phyloP scores from a whole-genome alignment of 2,797 vertebrate species.

The Dipus sagitta region DNA sequence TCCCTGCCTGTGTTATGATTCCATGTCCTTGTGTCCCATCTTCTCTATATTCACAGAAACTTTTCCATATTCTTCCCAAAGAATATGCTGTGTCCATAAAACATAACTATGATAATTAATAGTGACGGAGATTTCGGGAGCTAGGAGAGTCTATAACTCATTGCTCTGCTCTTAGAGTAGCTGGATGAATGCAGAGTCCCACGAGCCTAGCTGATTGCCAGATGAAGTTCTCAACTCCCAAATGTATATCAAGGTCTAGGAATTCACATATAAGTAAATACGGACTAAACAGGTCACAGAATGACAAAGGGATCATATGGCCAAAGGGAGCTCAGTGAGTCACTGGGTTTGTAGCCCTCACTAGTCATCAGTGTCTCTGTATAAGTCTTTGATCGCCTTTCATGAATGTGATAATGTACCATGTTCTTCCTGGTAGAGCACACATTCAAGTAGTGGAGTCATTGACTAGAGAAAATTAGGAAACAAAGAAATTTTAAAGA shows the following conservation, averaged over 20 bases:
- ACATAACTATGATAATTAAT: no score
- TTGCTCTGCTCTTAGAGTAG: neutral
- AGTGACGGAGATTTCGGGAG: neutral
- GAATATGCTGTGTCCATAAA: neutral
- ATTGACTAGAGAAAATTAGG: neutral
- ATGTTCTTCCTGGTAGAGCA: neutral
- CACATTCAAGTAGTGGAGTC: neutral
- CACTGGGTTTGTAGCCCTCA: neutral
- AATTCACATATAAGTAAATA: neutral
- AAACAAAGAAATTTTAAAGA: slow-evolving; percentile 39
- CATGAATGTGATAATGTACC: neutral
- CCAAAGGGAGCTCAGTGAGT: neutral
- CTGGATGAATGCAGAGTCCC: neutral
- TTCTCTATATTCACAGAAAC: neutral
- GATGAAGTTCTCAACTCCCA: neutral
- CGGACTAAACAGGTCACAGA: neutral
- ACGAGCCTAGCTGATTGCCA: neutral
- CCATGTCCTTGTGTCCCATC: neutral
- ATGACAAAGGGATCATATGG: neutral
- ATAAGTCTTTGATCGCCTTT: neutral
- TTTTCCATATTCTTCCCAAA: neutral
- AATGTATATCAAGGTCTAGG: neutral
- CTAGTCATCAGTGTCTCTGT: neutral
- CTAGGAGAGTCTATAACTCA: neutral
- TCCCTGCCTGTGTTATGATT: neutral